phyloP scores from a whole-genome alignment of 64 coral and sea anemone species.

The Porites australiensis region DNA sequence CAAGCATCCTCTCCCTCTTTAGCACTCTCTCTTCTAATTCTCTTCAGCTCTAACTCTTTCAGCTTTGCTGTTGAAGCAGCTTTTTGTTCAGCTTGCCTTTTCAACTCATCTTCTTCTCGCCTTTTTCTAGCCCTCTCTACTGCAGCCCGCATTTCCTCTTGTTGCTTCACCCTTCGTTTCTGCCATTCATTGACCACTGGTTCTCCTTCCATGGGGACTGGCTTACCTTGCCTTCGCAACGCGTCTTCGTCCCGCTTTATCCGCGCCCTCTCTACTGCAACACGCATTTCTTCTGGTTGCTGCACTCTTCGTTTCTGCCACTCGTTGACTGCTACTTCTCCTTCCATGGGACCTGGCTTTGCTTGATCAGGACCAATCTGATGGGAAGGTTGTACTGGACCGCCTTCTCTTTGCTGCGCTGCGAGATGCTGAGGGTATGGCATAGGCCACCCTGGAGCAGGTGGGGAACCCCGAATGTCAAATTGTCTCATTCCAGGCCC shows the following conservation, averaged over 20 bases:
- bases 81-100: conserved; percentile 63
- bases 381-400: background rate
- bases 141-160: conserved; percentile 83
- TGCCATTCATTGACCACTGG: conserved; percentile 54
- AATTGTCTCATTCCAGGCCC: conserved; percentile 28
- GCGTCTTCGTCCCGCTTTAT: conserved; percentile 86
- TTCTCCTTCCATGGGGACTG: conserved; percentile 28
- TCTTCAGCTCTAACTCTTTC: conserved; percentile 77
- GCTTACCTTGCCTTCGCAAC: conserved; percentile 19
- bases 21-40: conserved; percentile 24
- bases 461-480: conserved; percentile 29
- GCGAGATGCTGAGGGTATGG: conserved; percentile 22
- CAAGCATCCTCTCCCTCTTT: conserved; percentile 50
- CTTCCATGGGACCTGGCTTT: background rate
- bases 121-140: conserved; percentile 92
- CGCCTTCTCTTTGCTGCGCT: conserved; percentile 28
- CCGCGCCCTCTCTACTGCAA: conserved; percentile 87
- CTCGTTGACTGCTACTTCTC: conserved; percentile 41
- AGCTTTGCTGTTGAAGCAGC: conserved; percentile 83
- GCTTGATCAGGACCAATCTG: conserved; percentile 1
- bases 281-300: conserved; percentile 87
- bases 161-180: conserved; percentile 52
- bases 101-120: conserved; percentile 81
- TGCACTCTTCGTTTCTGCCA: conserved; percentile 51
- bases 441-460: conserved; percentile 36